Evolutionary conservation across 92 coral and sea anemone species (phyloP), one percentile per base, ranked within the genome.

Genomic region (Porites evermanni): DNA sequence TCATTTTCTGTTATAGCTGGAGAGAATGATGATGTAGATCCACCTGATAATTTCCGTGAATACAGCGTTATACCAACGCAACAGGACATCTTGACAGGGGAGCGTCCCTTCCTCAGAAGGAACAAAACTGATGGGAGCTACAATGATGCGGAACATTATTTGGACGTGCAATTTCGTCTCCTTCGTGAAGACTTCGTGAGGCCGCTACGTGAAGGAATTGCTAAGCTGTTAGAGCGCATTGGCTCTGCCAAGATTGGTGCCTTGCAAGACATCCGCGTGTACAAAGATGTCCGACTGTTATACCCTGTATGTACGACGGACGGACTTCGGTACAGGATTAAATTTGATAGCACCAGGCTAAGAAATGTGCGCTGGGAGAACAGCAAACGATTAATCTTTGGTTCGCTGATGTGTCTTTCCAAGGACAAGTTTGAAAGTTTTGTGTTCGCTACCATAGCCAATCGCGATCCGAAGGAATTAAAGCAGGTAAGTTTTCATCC

Each of bases 361-460:
- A 79, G 74, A 23, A 67, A 91, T 63, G 88, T 96, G 5, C 88
- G 92, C 53, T 96, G 98, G 98, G 96, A 96, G 68, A 94, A 96
- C 94, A 94, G 98, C 94, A 96, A 96, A 78, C 87, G 98, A 70
- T 92, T 96, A 2, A 96, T 96, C 75, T 96, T 61, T 73, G 98
- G 98, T 26, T 94, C 98, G 14, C 87, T 96, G 16, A 93, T 96
- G 65, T 96, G 98, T 85, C 91, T 96, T 21, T 96, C 98, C 0
- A 96, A 94, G 85, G 98, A 96, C 78, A 91, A 93, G 58, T 96
- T 96, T 74, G 95, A 93, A 56, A 92, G 94, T 17, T 89, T 96
- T 77, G 73, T 96, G 32, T 89, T 96, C 69, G 98, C 98, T 1
- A 94, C 98, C 2, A 95, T 96, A 29, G 98, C 94, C 54, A 91